These are phyloP conservation scores for Scyliorhinus canicula DNA, from an alignment of 2,797 vertebrate species.

Conservation along the genomic window DNA sequence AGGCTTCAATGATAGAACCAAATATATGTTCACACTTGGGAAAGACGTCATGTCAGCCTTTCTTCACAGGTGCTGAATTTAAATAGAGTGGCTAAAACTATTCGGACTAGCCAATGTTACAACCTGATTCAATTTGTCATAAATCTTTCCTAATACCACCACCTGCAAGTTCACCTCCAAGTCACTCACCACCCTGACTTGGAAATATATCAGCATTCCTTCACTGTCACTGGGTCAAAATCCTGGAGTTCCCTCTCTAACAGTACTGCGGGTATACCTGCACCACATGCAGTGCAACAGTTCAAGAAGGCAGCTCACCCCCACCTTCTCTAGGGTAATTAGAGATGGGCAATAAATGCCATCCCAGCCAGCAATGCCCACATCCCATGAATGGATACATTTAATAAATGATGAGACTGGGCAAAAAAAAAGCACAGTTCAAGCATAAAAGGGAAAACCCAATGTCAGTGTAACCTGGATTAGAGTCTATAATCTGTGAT, in stretches of 20 bases:
- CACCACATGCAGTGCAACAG: too few relatives aligned
- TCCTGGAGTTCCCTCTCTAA: too few relatives aligned
- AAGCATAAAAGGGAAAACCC: constrained; percentile 26
- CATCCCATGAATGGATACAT: not conserved
- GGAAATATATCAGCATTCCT: too few relatives aligned
- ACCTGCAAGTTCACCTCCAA: not conserved
- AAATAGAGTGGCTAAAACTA: not conserved
- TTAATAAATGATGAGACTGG: not conserved
- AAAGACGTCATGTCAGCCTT: not conserved
- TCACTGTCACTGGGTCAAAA: too few relatives aligned
- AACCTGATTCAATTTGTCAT: not conserved
- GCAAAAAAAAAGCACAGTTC: not conserved
- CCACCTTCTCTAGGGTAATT: too few relatives aligned
- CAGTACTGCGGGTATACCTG: too few relatives aligned
- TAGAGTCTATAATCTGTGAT: constrained; percentile 17
- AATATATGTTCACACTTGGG: not conserved
- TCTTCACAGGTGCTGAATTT: not conserved
- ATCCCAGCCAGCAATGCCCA: too few relatives aligned
- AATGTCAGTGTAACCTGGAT: constrained; percentile 32
- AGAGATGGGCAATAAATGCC: too few relatives aligned
- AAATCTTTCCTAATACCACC: not conserved
- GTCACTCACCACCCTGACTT: too few relatives aligned
- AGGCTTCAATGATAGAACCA: too few relatives aligned
- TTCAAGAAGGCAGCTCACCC: too few relatives aligned
- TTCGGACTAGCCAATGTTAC: not conserved